phyloP scores from a whole-genome alignment of 2,113 vertebrate genomes.

The Phalacrocorax pelagicus region DNA sequence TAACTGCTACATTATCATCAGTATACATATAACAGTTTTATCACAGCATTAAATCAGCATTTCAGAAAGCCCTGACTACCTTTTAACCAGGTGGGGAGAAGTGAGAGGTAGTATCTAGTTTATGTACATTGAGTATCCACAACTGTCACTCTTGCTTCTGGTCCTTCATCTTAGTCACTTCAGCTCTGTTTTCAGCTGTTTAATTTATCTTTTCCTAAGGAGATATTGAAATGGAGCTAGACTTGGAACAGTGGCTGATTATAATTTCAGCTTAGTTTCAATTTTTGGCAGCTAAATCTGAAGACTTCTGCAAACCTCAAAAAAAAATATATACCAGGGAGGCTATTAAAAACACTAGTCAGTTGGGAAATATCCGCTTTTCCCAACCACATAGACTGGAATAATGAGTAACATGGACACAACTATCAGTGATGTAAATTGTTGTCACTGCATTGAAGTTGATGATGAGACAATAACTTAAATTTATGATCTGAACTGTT shows the following conservation, averaged over 20 bases:
- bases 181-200: background rate
- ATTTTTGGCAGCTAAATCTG: background rate
- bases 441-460: background rate
- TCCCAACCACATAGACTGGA: background rate
- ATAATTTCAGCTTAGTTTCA: background rate
- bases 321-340: background rate
- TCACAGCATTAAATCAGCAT: background rate
- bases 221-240: background rate
- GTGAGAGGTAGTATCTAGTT: background rate
- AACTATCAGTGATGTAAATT: background rate
- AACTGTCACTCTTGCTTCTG: background rate
- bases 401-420: background rate
- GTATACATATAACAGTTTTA: background rate
- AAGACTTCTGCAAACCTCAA: background rate
- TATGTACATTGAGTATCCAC: background rate
- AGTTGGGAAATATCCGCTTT: background rate
- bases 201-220: background rate
- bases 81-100: background rate
- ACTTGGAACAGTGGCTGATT: background rate
- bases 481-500: slow-evolving; percentile 3
- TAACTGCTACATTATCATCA: background rate
- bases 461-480: background rate
- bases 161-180: background rate
- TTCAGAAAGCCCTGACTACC: background rate
- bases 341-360: background rate